Base-by-base conservation (phyloP, 2,888 invertebrate species). In the Tetranychus truncatus region DNA sequence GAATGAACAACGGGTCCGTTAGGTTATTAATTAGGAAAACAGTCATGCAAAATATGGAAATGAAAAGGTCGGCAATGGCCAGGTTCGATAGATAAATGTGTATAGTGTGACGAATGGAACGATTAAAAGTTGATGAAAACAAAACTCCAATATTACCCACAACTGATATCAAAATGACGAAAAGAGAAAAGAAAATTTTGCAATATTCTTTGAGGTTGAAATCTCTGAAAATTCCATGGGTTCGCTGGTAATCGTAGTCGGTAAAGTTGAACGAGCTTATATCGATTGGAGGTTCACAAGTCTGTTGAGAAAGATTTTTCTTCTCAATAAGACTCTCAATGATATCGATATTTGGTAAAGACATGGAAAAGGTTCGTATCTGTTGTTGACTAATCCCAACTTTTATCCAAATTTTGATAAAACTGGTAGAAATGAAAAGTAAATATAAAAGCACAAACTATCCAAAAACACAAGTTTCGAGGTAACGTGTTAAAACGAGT, bases 41-140 rank as follows among this genome's bases (percentile, higher is more conserved):
- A 81, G 81, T 81, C 79, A 81, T 81, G 74, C 81, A 81, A 75
- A 78, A 81, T 6, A 80, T 45, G n/a, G 81, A 80, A 66, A 81
- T 81, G 66, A 81, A 76, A 18, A 81, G 76, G 76, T 81, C 81
- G 2, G 81, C 81, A 7, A 79, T 79, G 0, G 81, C 81, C 75
- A 81, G 76, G 75, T 81, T 81, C 55, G 81, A 80, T 76, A 81
- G 77, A 76, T 81, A 81, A 45, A 79, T 78, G 77, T 81, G 81
- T 71, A 81, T 80, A 71, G 81, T 80, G 7, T 79, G 79, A 45
- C 81, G 76, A 78, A 81, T 78, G n/a, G 79, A 77, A 7, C 78
- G 76, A 75, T 81, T 81, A 72, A 78, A 77, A 21, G 78, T 77
- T 5, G 81, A 80, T 6, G 80, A 80, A 20, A 81, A 55, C 11